Conservation (phyloP, 2,888 invertebrate genomes). For the Antheraea assamensis region DNA sequence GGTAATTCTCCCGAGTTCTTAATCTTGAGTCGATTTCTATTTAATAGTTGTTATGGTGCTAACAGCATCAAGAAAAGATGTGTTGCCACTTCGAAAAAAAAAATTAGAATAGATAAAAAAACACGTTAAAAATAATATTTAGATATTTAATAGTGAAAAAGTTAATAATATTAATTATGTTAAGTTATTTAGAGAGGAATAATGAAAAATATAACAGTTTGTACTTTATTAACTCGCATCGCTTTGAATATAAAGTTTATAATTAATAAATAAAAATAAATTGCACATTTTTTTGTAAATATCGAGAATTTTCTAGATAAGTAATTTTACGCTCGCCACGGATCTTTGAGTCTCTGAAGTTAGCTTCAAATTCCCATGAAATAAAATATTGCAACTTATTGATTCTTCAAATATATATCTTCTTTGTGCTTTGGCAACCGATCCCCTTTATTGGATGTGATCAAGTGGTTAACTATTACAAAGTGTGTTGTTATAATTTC, state of each 20-base stretch:
- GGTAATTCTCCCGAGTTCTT: not conserved
- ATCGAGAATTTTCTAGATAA: not conserved
- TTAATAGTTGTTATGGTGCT: not conserved
- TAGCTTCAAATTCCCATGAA: not conserved
- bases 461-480: no score
- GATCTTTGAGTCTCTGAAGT: not conserved
- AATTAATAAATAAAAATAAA: not conserved
- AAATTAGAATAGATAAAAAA: not conserved
- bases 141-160: conserved; percentile 10
- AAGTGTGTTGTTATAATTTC: no score
- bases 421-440: no score
- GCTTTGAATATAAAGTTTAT: not conserved
- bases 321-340: not conserved
- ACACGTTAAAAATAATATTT: not conserved
- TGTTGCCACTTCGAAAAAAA: not conserved
- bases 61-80: not conserved
- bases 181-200: conserved; percentile 2
- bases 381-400: no score
- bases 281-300: not conserved
- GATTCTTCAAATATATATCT: no score
- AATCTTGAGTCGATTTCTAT: not conserved
- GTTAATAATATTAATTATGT: conserved; percentile 8
- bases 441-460: no score
- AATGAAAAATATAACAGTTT: not conserved
- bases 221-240: conserved; percentile 5